Conservation (phyloP, 2,797 vertebrate species). For the Garrulus glandarius region DNA sequence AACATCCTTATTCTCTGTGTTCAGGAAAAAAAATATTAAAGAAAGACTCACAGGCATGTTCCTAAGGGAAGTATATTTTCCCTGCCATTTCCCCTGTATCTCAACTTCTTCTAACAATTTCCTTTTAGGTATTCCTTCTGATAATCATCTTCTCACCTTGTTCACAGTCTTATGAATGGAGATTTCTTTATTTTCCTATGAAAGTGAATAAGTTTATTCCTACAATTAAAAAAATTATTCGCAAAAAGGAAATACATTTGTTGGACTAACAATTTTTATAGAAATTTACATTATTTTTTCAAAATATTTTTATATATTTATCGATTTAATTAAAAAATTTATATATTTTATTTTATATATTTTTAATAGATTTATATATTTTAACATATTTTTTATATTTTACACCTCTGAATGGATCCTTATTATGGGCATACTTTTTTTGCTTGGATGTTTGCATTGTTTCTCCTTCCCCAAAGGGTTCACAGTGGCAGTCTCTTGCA, state of each 20-base stretch:
- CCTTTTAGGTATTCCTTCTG: background rate
- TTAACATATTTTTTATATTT: background rate
- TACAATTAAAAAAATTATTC: background rate
- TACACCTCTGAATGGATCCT: background rate
- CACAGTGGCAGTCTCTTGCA: accelerated
- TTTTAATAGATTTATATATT: background rate
- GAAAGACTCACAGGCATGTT: background rate
- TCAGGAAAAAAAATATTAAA: background rate
- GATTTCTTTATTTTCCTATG: background rate
- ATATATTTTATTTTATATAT: background rate
- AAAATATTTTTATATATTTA: background rate
- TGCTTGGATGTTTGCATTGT: background rate
- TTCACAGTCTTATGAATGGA: background rate
- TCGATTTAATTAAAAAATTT: background rate
- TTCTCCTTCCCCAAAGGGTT: background rate
- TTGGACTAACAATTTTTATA: background rate
- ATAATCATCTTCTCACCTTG: background rate
- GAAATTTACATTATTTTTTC: background rate
- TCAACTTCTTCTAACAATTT: background rate
- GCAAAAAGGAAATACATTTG: background rate
- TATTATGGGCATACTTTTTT: background rate
- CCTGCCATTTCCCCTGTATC: background rate
- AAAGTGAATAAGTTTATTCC: background rate
- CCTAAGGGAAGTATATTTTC: background rate
- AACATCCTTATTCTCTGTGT: background rate